These are phyloP conservation scores for Ictalurus furcatus DNA, from an alignment of 2,113 vertebrate genomes.

Conservation along the genomic window DNA sequence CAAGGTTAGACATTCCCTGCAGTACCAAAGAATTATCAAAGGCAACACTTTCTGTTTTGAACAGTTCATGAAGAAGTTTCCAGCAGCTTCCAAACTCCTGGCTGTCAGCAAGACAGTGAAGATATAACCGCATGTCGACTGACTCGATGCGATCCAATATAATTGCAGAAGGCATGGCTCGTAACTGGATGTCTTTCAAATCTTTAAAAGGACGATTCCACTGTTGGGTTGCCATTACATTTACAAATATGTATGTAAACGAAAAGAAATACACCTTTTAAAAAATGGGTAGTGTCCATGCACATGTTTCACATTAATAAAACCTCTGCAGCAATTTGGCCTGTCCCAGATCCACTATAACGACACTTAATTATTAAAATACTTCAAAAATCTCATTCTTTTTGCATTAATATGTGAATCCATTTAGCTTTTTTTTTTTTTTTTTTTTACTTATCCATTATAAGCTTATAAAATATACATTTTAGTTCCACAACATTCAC, in stretches of 20 bases:
- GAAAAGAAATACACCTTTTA: background rate
- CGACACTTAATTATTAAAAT: background rate
- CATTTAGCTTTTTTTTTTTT: too few species aligned
- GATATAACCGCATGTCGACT: background rate
- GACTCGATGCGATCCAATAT: background rate
- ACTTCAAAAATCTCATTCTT: background rate
- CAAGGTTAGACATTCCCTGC: background rate
- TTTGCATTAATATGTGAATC: background rate
- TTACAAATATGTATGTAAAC: background rate
- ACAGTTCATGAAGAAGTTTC: background rate
- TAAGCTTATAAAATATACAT: too few species aligned
- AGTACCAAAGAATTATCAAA: background rate
- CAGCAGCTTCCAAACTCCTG: background rate
- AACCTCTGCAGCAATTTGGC: background rate
- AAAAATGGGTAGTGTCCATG: too few species aligned
- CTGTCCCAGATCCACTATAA: background rate
- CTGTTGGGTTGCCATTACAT: background rate
- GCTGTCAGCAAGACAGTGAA: background rate
- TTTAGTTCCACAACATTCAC: background rate
- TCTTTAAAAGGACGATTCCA: background rate
- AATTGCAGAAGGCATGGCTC: background rate
- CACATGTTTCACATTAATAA: background rate
- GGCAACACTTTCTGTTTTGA: background rate
- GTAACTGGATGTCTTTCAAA: background rate
- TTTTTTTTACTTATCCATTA: too few species aligned